phyloP scores from a whole-genome alignment of 2,113 vertebrate genomes.

The Labeo catla region DNA sequence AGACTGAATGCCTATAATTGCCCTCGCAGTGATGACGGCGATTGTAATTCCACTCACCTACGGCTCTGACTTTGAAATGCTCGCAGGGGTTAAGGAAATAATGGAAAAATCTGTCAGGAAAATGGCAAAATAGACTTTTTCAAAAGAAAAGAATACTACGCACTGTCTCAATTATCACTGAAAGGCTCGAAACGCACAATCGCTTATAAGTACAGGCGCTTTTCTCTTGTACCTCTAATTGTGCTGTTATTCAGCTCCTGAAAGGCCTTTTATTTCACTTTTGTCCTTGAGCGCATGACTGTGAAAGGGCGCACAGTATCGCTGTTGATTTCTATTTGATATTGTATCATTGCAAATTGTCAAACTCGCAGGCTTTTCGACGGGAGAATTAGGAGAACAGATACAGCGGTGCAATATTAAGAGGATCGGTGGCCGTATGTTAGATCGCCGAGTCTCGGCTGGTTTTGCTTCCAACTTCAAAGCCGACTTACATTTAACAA shows the following conservation, averaged over 20 bases:
- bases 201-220: constrained; percentile 19
- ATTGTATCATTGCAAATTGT: background rate
- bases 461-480: background rate
- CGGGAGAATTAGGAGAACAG: background rate
- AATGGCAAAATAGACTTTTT: constrained; percentile 36
- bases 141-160: constrained; percentile 39
- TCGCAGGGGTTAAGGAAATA: constrained; percentile 55
- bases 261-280: constrained; percentile 26
- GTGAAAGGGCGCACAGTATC: background rate
- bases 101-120: constrained; percentile 49
- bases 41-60: constrained; percentile 60
- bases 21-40: constrained; percentile 53
- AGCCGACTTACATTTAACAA: background rate
- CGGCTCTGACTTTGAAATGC: constrained; percentile 52
- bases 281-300: background rate
- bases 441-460: background rate
- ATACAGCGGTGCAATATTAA: background rate
- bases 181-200: constrained; percentile 23
- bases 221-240: constrained; percentile 44
- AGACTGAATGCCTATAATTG: constrained; percentile 59
- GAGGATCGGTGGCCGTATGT: background rate
- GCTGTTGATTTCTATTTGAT: constrained; percentile 25
- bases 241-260: constrained; percentile 36
- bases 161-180: constrained; percentile 30
- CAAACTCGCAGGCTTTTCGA: background rate